These are phyloP conservation scores for Cossypha niveicapilla DNA, from an alignment of 2,797 vertebrate genomes.

Conservation along the genomic window DNA sequence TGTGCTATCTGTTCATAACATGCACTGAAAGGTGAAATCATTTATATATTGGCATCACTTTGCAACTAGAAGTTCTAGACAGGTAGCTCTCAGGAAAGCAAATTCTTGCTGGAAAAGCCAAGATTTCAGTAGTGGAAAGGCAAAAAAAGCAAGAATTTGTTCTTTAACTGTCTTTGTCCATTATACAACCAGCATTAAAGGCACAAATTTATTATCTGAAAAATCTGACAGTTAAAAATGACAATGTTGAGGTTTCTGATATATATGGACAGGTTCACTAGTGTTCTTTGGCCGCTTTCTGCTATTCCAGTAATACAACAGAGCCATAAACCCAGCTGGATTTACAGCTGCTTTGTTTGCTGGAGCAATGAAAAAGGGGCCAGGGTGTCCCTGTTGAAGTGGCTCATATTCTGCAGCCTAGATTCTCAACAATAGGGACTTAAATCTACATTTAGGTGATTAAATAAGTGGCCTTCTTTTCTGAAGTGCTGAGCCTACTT, in stretches of 20 bases:
- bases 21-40: constrained; percentile 6
- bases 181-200: background rate
- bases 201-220: background rate
- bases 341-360: constrained; percentile 33
- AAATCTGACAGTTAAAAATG: background rate
- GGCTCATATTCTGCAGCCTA: background rate
- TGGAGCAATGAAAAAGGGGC: background rate
- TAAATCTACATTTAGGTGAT: constrained; percentile 5
- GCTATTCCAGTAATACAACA: background rate
- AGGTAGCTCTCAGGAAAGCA: background rate
- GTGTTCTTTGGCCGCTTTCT: background rate
- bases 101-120: background rate
- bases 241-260: background rate
- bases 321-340: background rate
- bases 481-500: background rate
- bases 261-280: background rate
- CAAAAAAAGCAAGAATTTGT: background rate
- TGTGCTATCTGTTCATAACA: constrained; percentile 11
- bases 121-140: background rate
- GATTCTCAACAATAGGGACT: constrained; percentile 11
- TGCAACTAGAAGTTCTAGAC: constrained; percentile 6
- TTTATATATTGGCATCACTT: background rate
- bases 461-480: constrained; percentile 27
- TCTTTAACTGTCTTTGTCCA: background rate
- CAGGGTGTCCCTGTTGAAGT: constrained; percentile 12